A percentile compares a stretch with the other conserved stretches of the same genome.
These are phyloP conservation scores for Loxodonta africana DNA, from an alignment of 2,113 vertebrate species.

Conservation along the genomic window DNA sequence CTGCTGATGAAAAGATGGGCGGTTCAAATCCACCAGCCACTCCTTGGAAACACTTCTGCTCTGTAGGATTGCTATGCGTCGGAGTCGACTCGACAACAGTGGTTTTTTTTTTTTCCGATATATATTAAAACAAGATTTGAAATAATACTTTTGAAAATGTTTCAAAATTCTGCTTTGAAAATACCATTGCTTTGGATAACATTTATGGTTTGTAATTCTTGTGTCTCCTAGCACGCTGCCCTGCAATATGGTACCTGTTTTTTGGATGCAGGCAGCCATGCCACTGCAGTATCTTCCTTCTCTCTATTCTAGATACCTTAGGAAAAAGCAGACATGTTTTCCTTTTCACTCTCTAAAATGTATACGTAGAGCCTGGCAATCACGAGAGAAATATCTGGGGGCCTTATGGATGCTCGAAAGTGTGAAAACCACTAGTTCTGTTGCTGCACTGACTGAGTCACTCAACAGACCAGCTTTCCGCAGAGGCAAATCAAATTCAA, in stretches of 20 bases:
- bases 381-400: background rate
- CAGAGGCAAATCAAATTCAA: background rate
- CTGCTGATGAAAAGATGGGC: too few species aligned
- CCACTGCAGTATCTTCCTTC: background rate
- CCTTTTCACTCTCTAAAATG: background rate
- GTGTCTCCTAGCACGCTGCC: background rate
- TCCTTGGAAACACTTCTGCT: too few species aligned
- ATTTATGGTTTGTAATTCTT: slow-evolving; percentile 6
- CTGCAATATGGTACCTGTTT: background rate
- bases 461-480: background rate
- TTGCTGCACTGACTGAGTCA: background rate
- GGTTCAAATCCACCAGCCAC: too few species aligned
- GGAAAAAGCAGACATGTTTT: background rate
- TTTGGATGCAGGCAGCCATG: background rate
- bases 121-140: background rate
- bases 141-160: slow-evolving; percentile 17
- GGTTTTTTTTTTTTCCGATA: too few species aligned
- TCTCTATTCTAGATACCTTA: background rate
- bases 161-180: background rate
- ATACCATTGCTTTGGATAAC: background rate
- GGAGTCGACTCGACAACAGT: too few species aligned
- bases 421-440: background rate
- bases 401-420: background rate
- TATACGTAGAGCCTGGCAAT: background rate
- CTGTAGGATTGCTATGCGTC: too few species aligned